These are phyloP conservation scores for Lasaia peninsularis DNA, from an alignment of 1,140 invertebrate genomes.

Conservation along the genomic window DNA sequence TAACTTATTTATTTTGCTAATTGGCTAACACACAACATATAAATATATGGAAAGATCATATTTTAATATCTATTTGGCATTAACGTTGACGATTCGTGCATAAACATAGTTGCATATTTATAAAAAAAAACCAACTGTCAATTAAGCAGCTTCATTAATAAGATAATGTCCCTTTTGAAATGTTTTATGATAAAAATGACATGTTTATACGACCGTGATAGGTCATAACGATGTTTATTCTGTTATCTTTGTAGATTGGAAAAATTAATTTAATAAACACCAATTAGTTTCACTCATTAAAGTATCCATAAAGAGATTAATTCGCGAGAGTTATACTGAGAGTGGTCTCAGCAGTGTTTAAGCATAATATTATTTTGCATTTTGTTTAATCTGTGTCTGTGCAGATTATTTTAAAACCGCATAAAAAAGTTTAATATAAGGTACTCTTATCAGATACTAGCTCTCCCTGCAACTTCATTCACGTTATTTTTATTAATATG, in stretches of 20 bases:
- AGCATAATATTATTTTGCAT: too few species aligned
- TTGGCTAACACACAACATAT: too few species aligned
- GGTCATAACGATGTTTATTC: neutral
- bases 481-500: too few species aligned
- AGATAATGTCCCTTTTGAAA: neutral
- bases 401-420: too few species aligned
- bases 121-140: neutral
- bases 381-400: too few species aligned
- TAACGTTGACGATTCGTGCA: neutral
- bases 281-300: conserved; percentile 2
- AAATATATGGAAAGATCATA: too few species aligned
- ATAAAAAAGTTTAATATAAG: too few species aligned
- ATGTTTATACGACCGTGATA: conserved; percentile 5
- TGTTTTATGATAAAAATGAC: conserved; percentile 6
- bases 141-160: neutral
- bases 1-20: too few species aligned
- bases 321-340: neutral
- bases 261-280: conserved; percentile 2
- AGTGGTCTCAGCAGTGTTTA: too few species aligned
- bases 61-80: conserved; percentile 1
- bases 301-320: neutral
- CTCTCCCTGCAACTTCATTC: too few species aligned
- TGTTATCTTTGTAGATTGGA: neutral
- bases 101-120: neutral
- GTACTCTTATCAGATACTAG: too few species aligned